These are phyloP conservation scores for Argopecten irradians DNA, from an alignment of 1,140 invertebrate genomes.

Conservation along the genomic window DNA sequence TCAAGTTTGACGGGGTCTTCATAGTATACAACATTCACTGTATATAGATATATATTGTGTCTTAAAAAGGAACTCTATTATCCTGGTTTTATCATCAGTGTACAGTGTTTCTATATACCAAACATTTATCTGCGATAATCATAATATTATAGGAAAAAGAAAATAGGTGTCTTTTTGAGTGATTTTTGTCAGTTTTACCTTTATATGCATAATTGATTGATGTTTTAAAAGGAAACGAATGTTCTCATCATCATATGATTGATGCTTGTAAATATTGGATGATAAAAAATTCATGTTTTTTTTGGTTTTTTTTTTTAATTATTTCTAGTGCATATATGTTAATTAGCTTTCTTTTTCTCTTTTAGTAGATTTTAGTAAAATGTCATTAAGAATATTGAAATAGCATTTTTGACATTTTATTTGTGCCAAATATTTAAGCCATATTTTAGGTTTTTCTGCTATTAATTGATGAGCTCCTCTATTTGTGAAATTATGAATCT, in stretches of 20 bases:
- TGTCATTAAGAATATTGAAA: neutral
- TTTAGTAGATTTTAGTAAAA: neutral
- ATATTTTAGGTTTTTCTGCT: neutral
- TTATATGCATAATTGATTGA: neutral
- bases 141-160: neutral
- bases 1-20: too few species aligned
- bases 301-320: too few species aligned
- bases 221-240: neutral
- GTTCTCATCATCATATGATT: neutral
- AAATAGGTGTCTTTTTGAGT: neutral
- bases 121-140: neutral
- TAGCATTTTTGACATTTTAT: neutral
- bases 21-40: neutral
- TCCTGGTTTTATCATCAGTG: neutral
- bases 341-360: neutral
- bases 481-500: neutral
- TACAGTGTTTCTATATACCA: neutral
- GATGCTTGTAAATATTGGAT: neutral
- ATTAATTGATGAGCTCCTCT: neutral
- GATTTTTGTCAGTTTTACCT: conserved; percentile 10
- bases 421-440: conserved; percentile 10
- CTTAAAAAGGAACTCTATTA: too few species aligned
- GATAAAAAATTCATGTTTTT: neutral
- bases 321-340: neutral
- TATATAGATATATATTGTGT: neutral